phyloP scores from a whole-genome alignment of 2,888 invertebrate species.

The Zygothrica quintamaculata region DNA sequence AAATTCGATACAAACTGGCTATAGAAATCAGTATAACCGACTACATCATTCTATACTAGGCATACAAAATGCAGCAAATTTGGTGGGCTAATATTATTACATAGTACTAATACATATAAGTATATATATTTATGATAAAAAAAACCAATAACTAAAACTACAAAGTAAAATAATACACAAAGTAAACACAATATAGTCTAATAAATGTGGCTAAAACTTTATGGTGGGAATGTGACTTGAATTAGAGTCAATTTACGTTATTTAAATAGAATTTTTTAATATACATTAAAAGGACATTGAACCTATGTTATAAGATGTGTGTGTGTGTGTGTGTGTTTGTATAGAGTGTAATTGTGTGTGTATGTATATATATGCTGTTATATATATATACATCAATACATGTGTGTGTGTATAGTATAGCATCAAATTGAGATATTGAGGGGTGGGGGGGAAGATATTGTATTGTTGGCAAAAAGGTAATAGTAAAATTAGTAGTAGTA shows the following conservation, averaged over 20 bases:
- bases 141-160: slow-evolving; percentile 4
- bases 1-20: slow-evolving; percentile 83
- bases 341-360: not conserved
- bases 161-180: slow-evolving; percentile 12
- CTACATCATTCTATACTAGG: slow-evolving; percentile 70
- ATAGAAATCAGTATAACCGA: slow-evolving; percentile 75
- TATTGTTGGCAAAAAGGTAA: slow-evolving; percentile 6
- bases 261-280: slow-evolving; percentile 4
- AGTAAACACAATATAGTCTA: slow-evolving; percentile 9
- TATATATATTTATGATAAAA: slow-evolving; percentile 8
- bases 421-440: not conserved
- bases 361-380: not conserved
- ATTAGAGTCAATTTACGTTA: slow-evolving; percentile 5
- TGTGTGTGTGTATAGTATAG: slow-evolving; percentile 11
- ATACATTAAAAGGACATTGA: slow-evolving; percentile 28
- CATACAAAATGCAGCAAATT: slow-evolving; percentile 73
- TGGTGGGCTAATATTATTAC: slow-evolving; percentile 66
- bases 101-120: not conserved
- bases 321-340: slow-evolving; percentile 8
- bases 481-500: slow-evolving; percentile 39
- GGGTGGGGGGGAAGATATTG: not conserved
- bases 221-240: slow-evolving; percentile 16
- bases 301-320: slow-evolving; percentile 28
- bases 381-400: no score
- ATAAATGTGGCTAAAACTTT: slow-evolving; percentile 1